Conservation (phyloP, 1,140 invertebrate genomes). For the Drosophila bocqueti region DNA sequence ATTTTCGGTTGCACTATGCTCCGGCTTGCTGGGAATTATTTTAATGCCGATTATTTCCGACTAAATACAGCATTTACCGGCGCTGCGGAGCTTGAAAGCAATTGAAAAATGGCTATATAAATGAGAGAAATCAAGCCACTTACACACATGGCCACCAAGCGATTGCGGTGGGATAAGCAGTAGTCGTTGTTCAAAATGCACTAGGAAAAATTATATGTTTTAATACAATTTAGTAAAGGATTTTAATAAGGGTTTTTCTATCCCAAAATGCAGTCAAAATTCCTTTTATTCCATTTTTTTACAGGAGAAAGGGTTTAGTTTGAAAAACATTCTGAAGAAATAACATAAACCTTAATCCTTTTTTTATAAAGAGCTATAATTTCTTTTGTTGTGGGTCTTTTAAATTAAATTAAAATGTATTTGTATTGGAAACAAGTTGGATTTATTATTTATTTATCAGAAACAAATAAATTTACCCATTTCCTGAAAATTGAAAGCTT, state of each 20-base stretch:
- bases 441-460: background rate
- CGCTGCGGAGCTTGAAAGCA: background rate
- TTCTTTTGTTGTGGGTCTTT: background rate
- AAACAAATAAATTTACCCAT: background rate
- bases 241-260: background rate
- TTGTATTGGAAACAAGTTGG: background rate
- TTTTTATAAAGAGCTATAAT: background rate
- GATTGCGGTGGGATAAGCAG: constrained; percentile 20
- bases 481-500: background rate
- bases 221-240: background rate
- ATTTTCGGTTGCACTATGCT: constrained; percentile 20
- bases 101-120: constrained; percentile 21
- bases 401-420: no score
- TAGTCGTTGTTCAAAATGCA: constrained; percentile 2
- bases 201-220: background rate
- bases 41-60: constrained; percentile 31
- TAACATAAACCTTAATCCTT: background rate
- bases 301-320: background rate
- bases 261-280: background rate
- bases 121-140: constrained; percentile 31
- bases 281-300: background rate
- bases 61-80: constrained; percentile 12
- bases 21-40: constrained; percentile 15
- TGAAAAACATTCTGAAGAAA: background rate
- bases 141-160: constrained; percentile 13